phyloP scores from a whole-genome alignment of 2,888 invertebrate genomes.

The Himalopsyche kuldschensis region DNA sequence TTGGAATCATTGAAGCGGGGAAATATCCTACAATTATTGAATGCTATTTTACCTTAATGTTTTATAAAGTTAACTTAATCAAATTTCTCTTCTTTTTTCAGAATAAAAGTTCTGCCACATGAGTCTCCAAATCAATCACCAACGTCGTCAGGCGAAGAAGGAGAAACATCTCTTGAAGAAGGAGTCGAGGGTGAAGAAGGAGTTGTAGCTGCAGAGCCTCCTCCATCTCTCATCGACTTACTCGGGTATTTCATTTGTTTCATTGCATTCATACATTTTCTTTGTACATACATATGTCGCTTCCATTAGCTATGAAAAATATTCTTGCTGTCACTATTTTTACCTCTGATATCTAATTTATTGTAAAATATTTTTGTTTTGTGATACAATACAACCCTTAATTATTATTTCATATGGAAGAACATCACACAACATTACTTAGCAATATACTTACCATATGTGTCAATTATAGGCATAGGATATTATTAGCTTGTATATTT shows the following conservation, averaged over 20 bases:
- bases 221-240: slow-evolving; percentile 74
- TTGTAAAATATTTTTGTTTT: too few relatives aligned
- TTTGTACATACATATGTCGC: background rate
- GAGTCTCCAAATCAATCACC: slow-evolving; percentile 71
- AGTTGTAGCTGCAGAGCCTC: slow-evolving; percentile 50
- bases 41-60: too few relatives aligned
- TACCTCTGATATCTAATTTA: too few relatives aligned
- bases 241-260: slow-evolving; percentile 63
- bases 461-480: background rate
- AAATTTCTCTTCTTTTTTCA: slow-evolving; percentile 42
- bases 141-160: slow-evolving; percentile 72
- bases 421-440: too few relatives aligned
- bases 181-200: slow-evolving; percentile 53
- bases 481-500: background rate
- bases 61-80: too few relatives aligned
- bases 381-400: too few relatives aligned
- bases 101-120: slow-evolving; percentile 73
- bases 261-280: background rate
- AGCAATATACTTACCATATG: background rate
- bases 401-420: too few relatives aligned
- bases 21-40: slow-evolving; percentile 3
- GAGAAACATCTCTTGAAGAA: slow-evolving; percentile 71
- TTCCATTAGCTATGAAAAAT: too few relatives aligned
- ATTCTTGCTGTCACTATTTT: too few relatives aligned
- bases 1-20: slow-evolving; percentile 12